A percentile compares a stretch with the other conserved stretches of the same genome.
phyloP scores from a whole-genome alignment of 1,140 invertebrate genomes.

The Drosophila teissieri region DNA sequence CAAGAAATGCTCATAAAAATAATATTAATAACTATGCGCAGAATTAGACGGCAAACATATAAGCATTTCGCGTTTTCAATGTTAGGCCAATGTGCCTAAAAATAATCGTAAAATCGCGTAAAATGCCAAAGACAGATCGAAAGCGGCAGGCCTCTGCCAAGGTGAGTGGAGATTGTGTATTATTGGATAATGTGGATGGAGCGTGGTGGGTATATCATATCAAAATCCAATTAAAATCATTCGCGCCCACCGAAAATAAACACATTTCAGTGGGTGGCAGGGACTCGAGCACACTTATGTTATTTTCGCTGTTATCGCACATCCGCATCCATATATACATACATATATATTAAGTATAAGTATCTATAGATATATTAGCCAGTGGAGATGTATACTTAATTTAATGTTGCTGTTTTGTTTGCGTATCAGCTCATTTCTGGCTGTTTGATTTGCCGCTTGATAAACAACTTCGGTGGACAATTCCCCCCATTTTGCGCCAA shows the following conservation, averaged over 20 bases:
- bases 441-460: conserved; percentile 35
- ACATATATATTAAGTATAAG: no score
- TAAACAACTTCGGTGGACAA: conserved; percentile 46
- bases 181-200: conserved; percentile 2
- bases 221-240: conserved; percentile 81
- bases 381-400: conserved; percentile 27
- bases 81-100: conserved; percentile 67
- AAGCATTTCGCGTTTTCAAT: conserved; percentile 72
- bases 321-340: conserved; percentile 26
- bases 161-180: conserved; percentile 39
- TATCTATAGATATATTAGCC: conserved; percentile 7
- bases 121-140: conserved; percentile 58
- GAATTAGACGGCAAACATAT: conserved; percentile 61
- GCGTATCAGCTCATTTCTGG: conserved; percentile 19
- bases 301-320: conserved; percentile 17
- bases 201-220: conserved; percentile 42
- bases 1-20: conserved; percentile 48
- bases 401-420: conserved; percentile 49
- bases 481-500: neutral
- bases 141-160: conserved; percentile 55
- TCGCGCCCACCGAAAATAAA: conserved; percentile 61
- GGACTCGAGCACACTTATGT: conserved; percentile 24
- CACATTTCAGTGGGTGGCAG: conserved; percentile 45
- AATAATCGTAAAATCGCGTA: conserved; percentile 56
- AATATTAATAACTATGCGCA: conserved; percentile 62